phyloP scores from a whole-genome alignment of 1,140 invertebrate genomes.

The Drosophila kanapiae region DNA sequence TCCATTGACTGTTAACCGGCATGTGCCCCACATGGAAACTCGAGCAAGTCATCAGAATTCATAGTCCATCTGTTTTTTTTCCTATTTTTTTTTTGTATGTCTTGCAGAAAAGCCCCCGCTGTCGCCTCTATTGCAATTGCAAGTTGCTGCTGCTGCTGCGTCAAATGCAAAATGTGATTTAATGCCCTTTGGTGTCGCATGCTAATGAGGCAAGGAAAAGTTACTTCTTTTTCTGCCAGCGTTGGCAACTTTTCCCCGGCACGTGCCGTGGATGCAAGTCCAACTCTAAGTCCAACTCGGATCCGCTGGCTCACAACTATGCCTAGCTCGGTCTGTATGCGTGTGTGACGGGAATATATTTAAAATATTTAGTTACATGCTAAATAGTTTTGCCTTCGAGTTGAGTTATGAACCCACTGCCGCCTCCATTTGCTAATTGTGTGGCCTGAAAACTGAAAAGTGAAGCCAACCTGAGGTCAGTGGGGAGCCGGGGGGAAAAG shows the following conservation, averaged over 20 bases:
- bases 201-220: slow-evolving; percentile 61
- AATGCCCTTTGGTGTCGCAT: slow-evolving; percentile 60
- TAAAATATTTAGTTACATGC: slow-evolving; percentile 46
- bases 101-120: slow-evolving; percentile 17
- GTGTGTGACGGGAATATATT: slow-evolving; percentile 52
- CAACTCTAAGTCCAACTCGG: slow-evolving; percentile 28
- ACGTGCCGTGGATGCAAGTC: slow-evolving; percentile 50
- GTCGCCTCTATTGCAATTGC: slow-evolving; percentile 48
- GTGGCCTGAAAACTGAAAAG: slow-evolving; percentile 39
- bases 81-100: slow-evolving; percentile 26
- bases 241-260: slow-evolving; percentile 50
- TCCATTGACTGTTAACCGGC: slow-evolving; percentile 10
- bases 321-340: slow-evolving; percentile 16
- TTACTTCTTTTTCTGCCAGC: slow-evolving; percentile 45
- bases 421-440: slow-evolving; percentile 53
- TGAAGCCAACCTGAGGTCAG: slow-evolving; percentile 11
- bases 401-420: slow-evolving; percentile 45
- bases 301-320: slow-evolving; percentile 18
- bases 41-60: slow-evolving; percentile 58
- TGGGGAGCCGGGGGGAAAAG: not conserved
- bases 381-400: slow-evolving; percentile 40
- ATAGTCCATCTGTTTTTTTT: slow-evolving; percentile 46
- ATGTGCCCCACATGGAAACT: slow-evolving; percentile 48
- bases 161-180: slow-evolving; percentile 62
- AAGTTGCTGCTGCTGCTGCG: slow-evolving; percentile 53